phyloP scores from a whole-genome alignment of 2,113 vertebrate genomes.

The Telmatochromis sp. region DNA sequence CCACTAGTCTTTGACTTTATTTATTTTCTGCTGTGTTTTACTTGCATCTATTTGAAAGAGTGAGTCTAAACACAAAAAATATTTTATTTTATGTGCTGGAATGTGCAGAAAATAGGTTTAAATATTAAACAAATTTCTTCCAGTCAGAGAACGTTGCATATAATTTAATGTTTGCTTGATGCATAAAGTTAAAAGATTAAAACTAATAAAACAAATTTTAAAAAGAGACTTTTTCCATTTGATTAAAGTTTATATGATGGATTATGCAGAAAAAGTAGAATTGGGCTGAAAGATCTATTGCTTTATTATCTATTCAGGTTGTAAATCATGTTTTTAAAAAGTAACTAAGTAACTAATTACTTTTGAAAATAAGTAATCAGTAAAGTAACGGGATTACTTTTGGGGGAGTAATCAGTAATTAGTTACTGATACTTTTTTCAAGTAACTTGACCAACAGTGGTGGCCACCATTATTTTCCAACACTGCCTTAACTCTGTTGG shows the following conservation, averaged over 20 bases:
- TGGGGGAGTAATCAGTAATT: neutral
- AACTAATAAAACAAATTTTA: neutral
- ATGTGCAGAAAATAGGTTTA: no score
- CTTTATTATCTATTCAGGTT: neutral
- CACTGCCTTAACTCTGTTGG: neutral
- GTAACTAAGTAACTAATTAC: neutral
- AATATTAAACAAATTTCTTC: no score
- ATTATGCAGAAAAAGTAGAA: neutral
- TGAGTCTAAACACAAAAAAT: no score
- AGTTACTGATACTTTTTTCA: neutral
- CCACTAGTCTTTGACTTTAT: no score
- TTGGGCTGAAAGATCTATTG: neutral
- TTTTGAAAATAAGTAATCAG: neutral
- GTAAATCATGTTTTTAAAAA: neutral
- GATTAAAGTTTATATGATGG: neutral
- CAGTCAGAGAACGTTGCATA: no score
- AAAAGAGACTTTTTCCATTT: neutral
- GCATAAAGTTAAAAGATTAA: neutral
- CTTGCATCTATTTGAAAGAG: no score
- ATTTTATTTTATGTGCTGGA: no score
- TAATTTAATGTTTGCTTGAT: neutral
- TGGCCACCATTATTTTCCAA: neutral
- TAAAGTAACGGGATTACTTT: neutral
- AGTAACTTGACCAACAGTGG: neutral
- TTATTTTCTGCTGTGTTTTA: no score